These are phyloP conservation scores for Enteromius trimaculatus DNA, from an alignment of 2,797 vertebrate genomes.

Conservation along the genomic window DNA sequence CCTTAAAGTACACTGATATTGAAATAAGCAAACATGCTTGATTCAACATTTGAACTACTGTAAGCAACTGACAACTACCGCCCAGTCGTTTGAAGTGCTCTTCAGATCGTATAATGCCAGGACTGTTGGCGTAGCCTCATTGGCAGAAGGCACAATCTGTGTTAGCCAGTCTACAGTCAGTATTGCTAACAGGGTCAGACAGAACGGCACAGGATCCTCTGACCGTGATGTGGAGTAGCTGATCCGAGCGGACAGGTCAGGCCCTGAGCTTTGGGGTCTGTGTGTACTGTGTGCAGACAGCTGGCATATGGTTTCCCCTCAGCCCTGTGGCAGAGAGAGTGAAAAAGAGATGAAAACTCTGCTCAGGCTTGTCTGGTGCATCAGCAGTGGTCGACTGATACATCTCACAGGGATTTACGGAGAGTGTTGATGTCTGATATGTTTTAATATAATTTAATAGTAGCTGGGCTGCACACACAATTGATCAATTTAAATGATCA, in stretches of 20 bases:
- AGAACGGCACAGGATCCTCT: constrained; percentile 11
- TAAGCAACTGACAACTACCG: background rate
- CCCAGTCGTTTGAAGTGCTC: background rate
- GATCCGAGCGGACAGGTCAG: constrained; percentile 36
- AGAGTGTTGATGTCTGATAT: background rate
- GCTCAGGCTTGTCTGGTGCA: background rate
- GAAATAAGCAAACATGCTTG: constrained; percentile 16
- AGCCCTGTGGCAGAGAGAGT: constrained; percentile 20
- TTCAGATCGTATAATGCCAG: constrained; percentile 1
- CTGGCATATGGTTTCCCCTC: constrained; percentile 44
- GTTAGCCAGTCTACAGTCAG: background rate
- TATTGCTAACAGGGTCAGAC: constrained; percentile 37
- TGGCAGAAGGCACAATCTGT: background rate
- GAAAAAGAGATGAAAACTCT: background rate
- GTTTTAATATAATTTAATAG: background rate
- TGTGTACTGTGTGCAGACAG: constrained; percentile 38
- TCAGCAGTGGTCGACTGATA: background rate
- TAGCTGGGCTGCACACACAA: background rate
- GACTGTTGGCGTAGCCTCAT: background rate
- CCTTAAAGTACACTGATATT: background rate
- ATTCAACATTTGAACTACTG: constrained; percentile 15
- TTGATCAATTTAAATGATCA: background rate
- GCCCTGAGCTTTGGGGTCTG: constrained; percentile 38
- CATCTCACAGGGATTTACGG: background rate
- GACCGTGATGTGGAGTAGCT: constrained; percentile 30